A percentile compares a stretch with the other conserved stretches of the same genome.
Conservation (phyloP, 1,140 invertebrate genomes). For the Metopolophium dirhodum region DNA sequence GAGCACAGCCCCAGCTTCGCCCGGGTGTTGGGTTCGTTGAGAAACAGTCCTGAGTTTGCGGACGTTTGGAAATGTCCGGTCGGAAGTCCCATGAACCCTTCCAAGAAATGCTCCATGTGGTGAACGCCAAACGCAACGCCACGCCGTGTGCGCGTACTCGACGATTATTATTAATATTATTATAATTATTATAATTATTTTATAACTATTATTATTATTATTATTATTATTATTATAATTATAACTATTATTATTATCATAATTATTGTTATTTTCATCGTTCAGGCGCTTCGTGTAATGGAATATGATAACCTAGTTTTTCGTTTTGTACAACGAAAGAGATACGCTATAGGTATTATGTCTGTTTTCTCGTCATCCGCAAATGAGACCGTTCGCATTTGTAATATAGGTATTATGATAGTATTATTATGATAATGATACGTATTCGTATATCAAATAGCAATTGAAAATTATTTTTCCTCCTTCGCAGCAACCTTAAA, state of each 20-base stretch:
- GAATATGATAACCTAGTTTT: neutral
- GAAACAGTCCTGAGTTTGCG: constrained; percentile 82
- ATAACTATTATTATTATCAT: neutral
- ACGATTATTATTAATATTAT: neutral
- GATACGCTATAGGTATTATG: neutral
- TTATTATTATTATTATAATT: neutral
- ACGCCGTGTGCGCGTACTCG: neutral
- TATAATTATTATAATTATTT: no score
- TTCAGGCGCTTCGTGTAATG: neutral
- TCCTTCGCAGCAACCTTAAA: neutral
- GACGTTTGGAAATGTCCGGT: constrained; percentile 73
- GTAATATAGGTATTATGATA: neutral
- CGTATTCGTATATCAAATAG: no score
- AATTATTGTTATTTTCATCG: neutral
- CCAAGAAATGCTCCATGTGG: constrained; percentile 83
- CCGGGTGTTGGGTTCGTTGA: constrained; percentile 78
- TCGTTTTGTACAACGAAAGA: neutral
- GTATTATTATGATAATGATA: no score
- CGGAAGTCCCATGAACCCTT: constrained; percentile 79
- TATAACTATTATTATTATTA: neutral
- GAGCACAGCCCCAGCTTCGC: constrained; percentile 52
- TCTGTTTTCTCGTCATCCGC: neutral
- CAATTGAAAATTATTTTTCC: neutral
- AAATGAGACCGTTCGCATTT: neutral
- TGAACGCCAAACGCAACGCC: constrained; percentile 62